Conservation (phyloP, 2,797 vertebrate species). For the Tragelaphus oryx region DNA sequence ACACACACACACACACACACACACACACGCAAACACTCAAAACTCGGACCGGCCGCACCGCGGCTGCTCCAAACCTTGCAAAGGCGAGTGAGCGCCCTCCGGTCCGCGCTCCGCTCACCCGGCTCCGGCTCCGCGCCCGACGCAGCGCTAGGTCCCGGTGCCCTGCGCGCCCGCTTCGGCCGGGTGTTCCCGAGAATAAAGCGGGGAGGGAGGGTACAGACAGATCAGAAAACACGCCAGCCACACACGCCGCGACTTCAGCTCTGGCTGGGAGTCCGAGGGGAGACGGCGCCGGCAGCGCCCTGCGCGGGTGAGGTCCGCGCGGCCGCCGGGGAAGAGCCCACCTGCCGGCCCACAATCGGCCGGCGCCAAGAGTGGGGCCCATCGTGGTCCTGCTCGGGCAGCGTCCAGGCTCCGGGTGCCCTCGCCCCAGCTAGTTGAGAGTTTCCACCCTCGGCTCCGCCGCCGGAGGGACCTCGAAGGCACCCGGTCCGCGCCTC, state of each 20-base stretch:
- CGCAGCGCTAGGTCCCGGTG: background rate
- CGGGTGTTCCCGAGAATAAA: background rate
- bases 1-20: background rate
- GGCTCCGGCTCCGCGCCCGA: background rate
- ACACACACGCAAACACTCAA: background rate
- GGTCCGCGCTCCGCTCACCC: background rate
- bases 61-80: slow-evolving; percentile 33
- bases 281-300: background rate
- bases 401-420: background rate
- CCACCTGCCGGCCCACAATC: slow-evolving; percentile 30
- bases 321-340: background rate
- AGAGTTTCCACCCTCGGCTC: background rate
- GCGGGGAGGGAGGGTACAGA: background rate
- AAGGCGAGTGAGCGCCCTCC: background rate
- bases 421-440: background rate
- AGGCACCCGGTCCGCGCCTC: background rate
- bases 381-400: background rate
- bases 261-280: background rate
- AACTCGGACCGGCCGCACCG: slow-evolving; percentile 45
- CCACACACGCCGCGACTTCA: background rate
- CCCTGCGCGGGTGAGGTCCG: background rate
- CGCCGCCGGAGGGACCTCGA: background rate
- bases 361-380: background rate
- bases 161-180: background rate
- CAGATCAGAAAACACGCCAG: background rate